Evolutionary conservation across 2,797 vertebrate genomes (phyloP), one percentile per base, ranked within the genome.

Genomic region (Poliocrania exsul): DNA sequence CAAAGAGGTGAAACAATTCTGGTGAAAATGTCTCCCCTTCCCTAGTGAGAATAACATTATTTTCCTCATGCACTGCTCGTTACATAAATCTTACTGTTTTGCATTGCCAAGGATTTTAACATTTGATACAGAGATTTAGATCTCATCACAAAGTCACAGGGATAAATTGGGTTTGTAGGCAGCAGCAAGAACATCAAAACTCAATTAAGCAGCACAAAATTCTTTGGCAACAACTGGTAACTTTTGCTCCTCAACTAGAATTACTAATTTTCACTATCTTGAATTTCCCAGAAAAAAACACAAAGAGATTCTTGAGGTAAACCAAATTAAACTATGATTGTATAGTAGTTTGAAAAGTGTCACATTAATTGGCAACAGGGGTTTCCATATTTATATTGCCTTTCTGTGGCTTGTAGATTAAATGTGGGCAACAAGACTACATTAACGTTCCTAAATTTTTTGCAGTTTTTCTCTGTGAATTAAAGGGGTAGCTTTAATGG

Each of bases 21-120:
- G 62, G 78, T 62, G 50, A 38, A 91, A 94, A 91, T 85, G 70
- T 87, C 75, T 92, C 60, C 70, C 74, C 47, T 80, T 47, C 38
- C 67, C 96, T 92, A 64, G 69, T 94, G 92, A 97, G 88, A 96
- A 92, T 73, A 97, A 92, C 44, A 65, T 71, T 78, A 50, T 77
- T 96, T 96, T 96, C 61, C 92, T 95, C 70, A 87, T 35, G 77
- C 46, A 31, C 73, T 88, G 42, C n/a, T 95, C 78, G 56, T 83
- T 96, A 81, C 75, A 94, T 82, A 95, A 97, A 92, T 90, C 67
- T 56, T 85, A 77, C 60, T 54, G 66, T 70, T 95, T 91, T 86
- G 44, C 42, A 92, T 91, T 88, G 73, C 67, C 66, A 65, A 58
- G 56, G 28, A 46, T 78, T 95, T 86, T 83, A 84, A 96, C 49